Evolutionary conservation across 2,888 invertebrate species (phyloP).

Genomic region (Eledone cirrhosa): DNA sequence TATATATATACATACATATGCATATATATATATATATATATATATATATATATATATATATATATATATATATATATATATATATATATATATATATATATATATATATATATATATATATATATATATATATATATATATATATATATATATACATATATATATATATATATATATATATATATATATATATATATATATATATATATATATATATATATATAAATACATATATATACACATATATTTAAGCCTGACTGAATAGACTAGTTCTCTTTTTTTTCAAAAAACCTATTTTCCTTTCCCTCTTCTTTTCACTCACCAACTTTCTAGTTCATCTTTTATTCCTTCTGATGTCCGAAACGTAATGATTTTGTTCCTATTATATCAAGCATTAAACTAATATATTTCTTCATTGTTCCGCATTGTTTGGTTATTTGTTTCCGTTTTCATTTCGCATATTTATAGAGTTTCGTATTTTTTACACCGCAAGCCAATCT

Average conservation of each 20-base stretch:
- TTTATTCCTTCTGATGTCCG: no score
- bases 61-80: constrained; percentile 20
- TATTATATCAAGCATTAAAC: no score
- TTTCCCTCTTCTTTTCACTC: neutral
- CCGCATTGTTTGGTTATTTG: no score
- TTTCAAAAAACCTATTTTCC: neutral
- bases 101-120: neutral
- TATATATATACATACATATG: constrained; percentile 18
- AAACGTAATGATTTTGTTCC: no score
- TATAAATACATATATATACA: neutral
- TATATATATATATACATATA: neutral
- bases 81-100: constrained; percentile 8
- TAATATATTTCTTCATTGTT: no score
- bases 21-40: neutral
- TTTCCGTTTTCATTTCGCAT: no score
- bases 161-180: neutral
- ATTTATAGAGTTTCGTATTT: no score
- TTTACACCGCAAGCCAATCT: no score
- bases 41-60: neutral
- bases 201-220: neutral
- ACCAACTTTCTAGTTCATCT: no score
- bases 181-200: neutral
- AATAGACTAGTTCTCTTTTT: neutral
- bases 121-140: neutral
- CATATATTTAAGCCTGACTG: neutral